Evolutionary conservation across 1,140 invertebrate species (phyloP).

Genomic region (Magallana angulata): DNA sequence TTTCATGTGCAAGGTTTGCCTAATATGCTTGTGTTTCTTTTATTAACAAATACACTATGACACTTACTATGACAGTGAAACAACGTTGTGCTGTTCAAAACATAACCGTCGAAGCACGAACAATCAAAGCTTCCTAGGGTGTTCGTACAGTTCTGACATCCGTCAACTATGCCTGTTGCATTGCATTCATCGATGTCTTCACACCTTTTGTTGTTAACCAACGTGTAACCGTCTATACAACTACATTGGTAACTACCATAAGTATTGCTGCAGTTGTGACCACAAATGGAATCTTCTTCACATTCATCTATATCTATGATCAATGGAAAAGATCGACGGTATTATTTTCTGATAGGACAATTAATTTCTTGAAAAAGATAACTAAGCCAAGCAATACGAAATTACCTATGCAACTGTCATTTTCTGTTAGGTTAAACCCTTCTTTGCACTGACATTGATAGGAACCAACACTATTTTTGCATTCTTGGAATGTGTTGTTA

Average conservation of each 20-base stretch:
- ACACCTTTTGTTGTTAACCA: conserved; percentile 45
- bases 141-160: conserved; percentile 45
- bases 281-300: conserved; percentile 56
- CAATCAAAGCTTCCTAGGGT: conserved; percentile 33
- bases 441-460: conserved; percentile 60
- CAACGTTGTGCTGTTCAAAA: neutral
- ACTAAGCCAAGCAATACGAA: neutral
- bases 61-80: conserved; percentile 11
- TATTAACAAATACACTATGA: too few relatives aligned
- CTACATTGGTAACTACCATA: conserved; percentile 64
- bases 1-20: too few relatives aligned
- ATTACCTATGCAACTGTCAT: conserved; percentile 51
- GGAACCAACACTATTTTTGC: conserved; percentile 62
- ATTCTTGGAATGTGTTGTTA: conserved; percentile 27
- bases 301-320: conserved; percentile 66
- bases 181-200: conserved; percentile 32
- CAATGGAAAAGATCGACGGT: neutral
- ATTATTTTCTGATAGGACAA: neutral
- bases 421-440: conserved; percentile 51
- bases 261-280: conserved; percentile 68
- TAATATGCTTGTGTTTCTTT: too few relatives aligned
- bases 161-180: neutral
- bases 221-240: conserved; percentile 64
- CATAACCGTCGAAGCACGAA: conserved; percentile 17
- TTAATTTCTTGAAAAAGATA: neutral